Evolutionary conservation across 2,113 vertebrate species (phyloP).

Genomic region (Telmatochromis sp.): DNA sequence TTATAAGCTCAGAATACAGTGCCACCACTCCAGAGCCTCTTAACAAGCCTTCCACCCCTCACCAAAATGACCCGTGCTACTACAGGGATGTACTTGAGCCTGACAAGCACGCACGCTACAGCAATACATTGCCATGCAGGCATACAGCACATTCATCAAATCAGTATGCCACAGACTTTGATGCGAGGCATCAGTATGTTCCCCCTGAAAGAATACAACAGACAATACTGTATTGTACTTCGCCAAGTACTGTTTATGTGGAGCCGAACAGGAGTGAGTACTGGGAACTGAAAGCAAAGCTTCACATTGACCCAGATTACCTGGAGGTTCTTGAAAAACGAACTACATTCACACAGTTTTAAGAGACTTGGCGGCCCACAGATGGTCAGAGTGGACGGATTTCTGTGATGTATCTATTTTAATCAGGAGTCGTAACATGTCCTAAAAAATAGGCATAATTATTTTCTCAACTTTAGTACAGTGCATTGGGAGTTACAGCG

Average conservation of each 20-base stretch:
- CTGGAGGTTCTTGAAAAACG: constrained; percentile 98
- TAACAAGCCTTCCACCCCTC: constrained; percentile 77
- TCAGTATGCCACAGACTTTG: constrained; percentile 85
- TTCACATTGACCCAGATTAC: constrained; percentile 97
- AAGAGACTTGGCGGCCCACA: constrained; percentile 33
- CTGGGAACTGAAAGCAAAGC: constrained; percentile 96
- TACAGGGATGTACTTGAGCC: constrained; percentile 85
- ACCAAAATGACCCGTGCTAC: constrained; percentile 82
- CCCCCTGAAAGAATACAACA: constrained; percentile 87
- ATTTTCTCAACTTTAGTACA: neutral
- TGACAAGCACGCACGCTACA: constrained; percentile 79
- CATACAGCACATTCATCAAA: constrained; percentile 77
- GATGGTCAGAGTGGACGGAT: neutral
- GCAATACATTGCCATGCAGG: constrained; percentile 83
- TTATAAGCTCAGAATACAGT: constrained; percentile 85
- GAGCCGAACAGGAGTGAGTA: constrained; percentile 94
- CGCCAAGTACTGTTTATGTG: constrained; percentile 88
- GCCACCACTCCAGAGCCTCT: constrained; percentile 85
- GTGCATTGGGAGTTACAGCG: neutral
- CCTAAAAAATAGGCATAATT: neutral
- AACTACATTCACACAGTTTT: constrained; percentile 97
- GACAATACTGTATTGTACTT: constrained; percentile 85
- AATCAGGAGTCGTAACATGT: constrained; percentile 6
- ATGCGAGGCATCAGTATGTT: constrained; percentile 82
- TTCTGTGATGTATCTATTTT: neutral